Percentiles rank a stretch among this genome's conserved stretches.
phyloP scores from a whole-genome alignment of 2,888 invertebrate genomes.

The Chrysolina oricalcia region DNA sequence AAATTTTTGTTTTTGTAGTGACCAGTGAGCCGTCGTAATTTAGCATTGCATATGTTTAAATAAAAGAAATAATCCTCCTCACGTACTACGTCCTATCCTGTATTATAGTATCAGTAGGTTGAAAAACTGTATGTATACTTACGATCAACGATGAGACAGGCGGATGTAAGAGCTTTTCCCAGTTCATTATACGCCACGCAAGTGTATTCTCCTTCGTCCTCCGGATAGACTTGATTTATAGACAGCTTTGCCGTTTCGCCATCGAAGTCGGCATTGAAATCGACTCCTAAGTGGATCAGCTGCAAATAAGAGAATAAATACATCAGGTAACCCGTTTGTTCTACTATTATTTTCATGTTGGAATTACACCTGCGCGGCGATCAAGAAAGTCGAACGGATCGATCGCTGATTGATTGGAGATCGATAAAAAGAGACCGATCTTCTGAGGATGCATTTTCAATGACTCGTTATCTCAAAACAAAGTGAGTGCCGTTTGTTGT shows the following conservation, averaged over 20 bases:
- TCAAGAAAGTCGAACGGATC: constrained; percentile 3
- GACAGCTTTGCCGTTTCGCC: constrained; percentile 81
- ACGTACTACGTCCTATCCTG: background rate
- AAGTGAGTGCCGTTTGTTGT: constrained; percentile 1
- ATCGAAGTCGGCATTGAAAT: constrained; percentile 81
- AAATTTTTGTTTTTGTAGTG: too few species aligned
- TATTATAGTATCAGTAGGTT: background rate
- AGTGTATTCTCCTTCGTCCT: constrained; percentile 92
- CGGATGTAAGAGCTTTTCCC: constrained; percentile 86
- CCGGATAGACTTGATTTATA: constrained; percentile 85
- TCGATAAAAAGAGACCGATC: constrained; percentile 13
- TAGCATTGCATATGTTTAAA: too few species aligned
- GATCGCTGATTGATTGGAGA: constrained; percentile 13
- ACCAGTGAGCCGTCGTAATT: too few species aligned
- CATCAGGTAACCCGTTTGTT: constrained; percentile 37
- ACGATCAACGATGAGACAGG: constrained; percentile 90
- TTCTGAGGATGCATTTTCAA: background rate
- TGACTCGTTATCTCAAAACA: background rate
- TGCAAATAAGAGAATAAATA: constrained; percentile 66
- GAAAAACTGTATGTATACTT: constrained; percentile 64
- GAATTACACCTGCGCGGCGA: constrained; percentile 21
- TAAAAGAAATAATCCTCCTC: too few species aligned
- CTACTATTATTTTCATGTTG: constrained; percentile 30
- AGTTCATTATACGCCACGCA: constrained; percentile 89
- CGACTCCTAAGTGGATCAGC: constrained; percentile 79